Percentiles rank a stretch among this genome's conserved stretches.
phyloP scores from a whole-genome alignment of 2,113 vertebrate species.

The Alosa alosa region DNA sequence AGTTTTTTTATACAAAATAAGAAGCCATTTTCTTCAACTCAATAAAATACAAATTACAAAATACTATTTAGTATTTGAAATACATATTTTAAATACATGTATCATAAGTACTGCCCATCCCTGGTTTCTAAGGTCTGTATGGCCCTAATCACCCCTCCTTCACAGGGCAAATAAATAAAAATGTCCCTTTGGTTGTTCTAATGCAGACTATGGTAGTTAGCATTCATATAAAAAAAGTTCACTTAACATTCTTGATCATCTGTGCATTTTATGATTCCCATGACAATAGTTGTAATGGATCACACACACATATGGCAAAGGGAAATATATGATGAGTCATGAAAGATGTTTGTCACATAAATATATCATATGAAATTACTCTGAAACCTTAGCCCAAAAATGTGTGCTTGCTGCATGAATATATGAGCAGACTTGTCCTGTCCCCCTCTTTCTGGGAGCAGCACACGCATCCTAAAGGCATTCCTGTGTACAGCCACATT shows the following conservation, averaged over 20 bases:
- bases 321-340: background rate
- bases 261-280: background rate
- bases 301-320: background rate
- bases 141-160: background rate
- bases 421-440: background rate
- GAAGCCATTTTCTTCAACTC: no score
- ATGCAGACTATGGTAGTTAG: background rate
- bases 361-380: background rate
- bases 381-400: constrained; percentile 5
- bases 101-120: no score
- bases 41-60: no score
- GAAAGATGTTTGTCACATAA: background rate
- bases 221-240: background rate
- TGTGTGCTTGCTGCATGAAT: background rate
- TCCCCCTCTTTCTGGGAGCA: background rate
- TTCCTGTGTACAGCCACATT: background rate
- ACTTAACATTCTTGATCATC: background rate
- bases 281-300: background rate
- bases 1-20: no score
- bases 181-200: background rate
- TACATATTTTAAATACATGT: no score
- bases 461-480: constrained; percentile 19
- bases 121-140: background rate
- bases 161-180: background rate
- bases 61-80: no score